These are phyloP conservation scores for Syrista parreyssii DNA, from an alignment of 2,888 invertebrate genomes.

Conservation along the genomic window DNA sequence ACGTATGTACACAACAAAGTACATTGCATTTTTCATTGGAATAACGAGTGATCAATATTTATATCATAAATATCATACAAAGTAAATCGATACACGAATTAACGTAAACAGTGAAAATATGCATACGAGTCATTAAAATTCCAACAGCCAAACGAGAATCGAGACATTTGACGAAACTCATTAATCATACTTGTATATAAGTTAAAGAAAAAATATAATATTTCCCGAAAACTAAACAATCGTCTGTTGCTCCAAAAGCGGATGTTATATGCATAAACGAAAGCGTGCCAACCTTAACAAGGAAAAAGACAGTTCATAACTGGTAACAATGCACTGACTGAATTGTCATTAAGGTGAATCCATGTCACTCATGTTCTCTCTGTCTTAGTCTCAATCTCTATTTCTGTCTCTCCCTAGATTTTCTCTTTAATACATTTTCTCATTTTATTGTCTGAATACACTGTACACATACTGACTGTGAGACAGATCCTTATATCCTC, in stretches of 20 bases:
- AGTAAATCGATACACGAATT: background rate
- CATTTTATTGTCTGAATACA: constrained; percentile 14
- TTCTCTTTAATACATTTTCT: constrained; percentile 16
- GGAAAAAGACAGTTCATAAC: background rate
- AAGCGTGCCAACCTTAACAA: background rate
- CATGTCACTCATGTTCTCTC: background rate
- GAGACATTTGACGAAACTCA: background rate
- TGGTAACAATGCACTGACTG: constrained; percentile 1
- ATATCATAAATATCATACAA: background rate
- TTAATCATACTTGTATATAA: constrained; percentile 17
- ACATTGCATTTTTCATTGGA: background rate
- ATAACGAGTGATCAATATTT: background rate
- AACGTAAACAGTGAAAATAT: background rate
- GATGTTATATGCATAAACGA: background rate
- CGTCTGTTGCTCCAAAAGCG: background rate
- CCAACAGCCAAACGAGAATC: background rate
- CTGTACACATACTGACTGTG: constrained; percentile 4
- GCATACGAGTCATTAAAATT: background rate
- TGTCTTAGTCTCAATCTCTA: background rate
- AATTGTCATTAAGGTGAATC: background rate
- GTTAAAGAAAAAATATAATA: background rate
- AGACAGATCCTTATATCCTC: constrained; percentile 1
- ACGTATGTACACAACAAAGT: background rate
- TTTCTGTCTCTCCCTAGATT: constrained; percentile 4
- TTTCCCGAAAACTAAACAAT: background rate